Percentiles rank a stretch among this genome's conserved stretches.
Evolutionary conservation across 2,797 vertebrate genomes (phyloP).

Genomic region (Botia kubotai): DNA sequence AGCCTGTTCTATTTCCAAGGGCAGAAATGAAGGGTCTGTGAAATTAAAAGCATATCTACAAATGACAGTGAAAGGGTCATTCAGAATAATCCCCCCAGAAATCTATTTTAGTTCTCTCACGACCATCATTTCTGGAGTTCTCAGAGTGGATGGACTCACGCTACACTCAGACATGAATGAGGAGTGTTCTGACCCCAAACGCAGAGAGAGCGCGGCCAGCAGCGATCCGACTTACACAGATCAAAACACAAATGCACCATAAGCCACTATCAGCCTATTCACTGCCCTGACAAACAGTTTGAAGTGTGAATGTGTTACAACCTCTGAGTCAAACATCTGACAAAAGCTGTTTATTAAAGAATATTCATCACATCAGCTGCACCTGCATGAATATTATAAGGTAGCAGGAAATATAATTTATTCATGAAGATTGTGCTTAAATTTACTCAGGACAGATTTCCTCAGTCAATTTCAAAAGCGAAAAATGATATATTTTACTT

Average conservation of each 20-base stretch:
- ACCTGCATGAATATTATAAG: neutral
- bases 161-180: conserved; percentile 52
- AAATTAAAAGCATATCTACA: conserved; percentile 28
- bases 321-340: neutral
- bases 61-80: neutral
- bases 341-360: neutral
- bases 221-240: conserved; percentile 72
- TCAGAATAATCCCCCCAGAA: conserved; percentile 36
- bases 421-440: neutral
- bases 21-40: neutral
- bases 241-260: conserved; percentile 73
- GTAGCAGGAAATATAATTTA: neutral
- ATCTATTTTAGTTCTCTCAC: conserved; percentile 62
- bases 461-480: no score
- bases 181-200: conserved; percentile 63
- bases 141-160: conserved; percentile 58
- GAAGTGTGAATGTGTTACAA: conserved; percentile 1
- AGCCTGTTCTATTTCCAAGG: conserved; percentile 16
- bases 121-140: conserved; percentile 61
- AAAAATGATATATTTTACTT: no score
- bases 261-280: conserved; percentile 66
- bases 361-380: conserved; percentile 9
- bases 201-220: conserved; percentile 60
- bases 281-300: conserved; percentile 30
- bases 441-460: neutral